A percentile compares a stretch with the other conserved stretches of the same genome.
Conservation (phyloP, 1,140 invertebrate genomes). For the Chironomus striatipennis region DNA sequence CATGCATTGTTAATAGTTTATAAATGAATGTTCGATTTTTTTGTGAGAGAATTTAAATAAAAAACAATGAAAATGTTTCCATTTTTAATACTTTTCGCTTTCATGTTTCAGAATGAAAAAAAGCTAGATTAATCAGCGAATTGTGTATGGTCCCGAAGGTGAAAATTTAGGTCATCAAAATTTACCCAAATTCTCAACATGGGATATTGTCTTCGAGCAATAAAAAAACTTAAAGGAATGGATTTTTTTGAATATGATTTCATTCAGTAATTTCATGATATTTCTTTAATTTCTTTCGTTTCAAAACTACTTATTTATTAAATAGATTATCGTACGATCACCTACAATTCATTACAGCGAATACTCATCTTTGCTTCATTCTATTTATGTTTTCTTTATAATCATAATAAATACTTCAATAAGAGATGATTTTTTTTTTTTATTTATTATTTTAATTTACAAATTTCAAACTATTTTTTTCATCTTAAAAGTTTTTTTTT, state of each 20-base stretch:
- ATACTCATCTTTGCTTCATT: conserved; percentile 8
- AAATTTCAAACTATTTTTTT: conserved; percentile 6
- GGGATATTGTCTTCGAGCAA: not conserved
- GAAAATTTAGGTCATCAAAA: not conserved
- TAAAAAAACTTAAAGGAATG: not conserved
- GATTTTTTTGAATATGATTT: not conserved
- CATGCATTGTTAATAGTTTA: not conserved
- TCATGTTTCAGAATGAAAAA: not conserved
- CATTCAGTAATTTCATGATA: not conserved
- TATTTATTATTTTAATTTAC: not conserved
- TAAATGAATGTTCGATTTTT: not conserved
- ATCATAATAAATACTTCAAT: not conserved
- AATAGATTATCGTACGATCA: conserved; percentile 2
- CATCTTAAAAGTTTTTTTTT: not conserved
- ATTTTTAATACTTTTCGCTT: not conserved
- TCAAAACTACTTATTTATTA: conserved; percentile 6
- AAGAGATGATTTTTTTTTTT: not conserved
- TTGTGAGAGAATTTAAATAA: not conserved
- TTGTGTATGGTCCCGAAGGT: not conserved
- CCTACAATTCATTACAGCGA: conserved; percentile 12
- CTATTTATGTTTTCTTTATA: not conserved
- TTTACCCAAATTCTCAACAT: not conserved
- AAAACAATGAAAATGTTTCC: not conserved
- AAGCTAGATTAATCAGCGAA: not conserved
- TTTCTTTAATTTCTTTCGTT: not conserved